Base-by-base conservation (phyloP, 1,140 invertebrate genomes). In the Drosophila miranda region DNA sequence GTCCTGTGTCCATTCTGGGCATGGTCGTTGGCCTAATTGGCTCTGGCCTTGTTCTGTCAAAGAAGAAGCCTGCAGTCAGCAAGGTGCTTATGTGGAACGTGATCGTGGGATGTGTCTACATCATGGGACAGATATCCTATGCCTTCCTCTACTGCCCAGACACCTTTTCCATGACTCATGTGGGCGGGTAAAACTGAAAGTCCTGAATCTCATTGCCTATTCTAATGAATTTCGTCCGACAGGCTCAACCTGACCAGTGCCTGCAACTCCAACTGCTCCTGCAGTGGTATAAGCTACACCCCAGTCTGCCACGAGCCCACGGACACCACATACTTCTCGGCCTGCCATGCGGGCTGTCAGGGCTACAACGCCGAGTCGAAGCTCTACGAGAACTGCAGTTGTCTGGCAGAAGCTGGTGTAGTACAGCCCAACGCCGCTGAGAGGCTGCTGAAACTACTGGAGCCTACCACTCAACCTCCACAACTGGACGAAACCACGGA, bases 51-150 rank as follows among this genome's bases (percentile, higher is more conserved):
- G 60, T 94, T 0, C 94, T 95, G 16, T 93, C 93, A 9, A 94
- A 93, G 79, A 94, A 93, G 46, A 93, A 93, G 64, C 94, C 94
- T 0, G 76, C 91, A 13, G 93, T 95, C 0, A 91, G 93, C 55
- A 92, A 92, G 45, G 89, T 95, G 0, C 91, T 95, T 0, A 91
- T 91, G 45, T 95, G 94, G 93, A 95, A 95, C 78, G 93, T 95
- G 0, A 54, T 94, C 2, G 93, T 94, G 28, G 94, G 94, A 2
- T 58, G 92, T 7, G 76, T 93, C 9, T 94, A 92, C 48, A 91
- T 94, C 7, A 21, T 90, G 6, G 93, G 93, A 19, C 90, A 93
- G 80, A 71, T 93, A 6, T 76, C 78, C 3, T 93, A 93, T 53
- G 93, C 93, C 28, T 94, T 94, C 67, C 80, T 95, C n/a, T 92